Percentiles rank a stretch among this genome's conserved stretches.
Conservation (phyloP, 2,888 invertebrate genomes). For the Epirrhoe tristata region DNA sequence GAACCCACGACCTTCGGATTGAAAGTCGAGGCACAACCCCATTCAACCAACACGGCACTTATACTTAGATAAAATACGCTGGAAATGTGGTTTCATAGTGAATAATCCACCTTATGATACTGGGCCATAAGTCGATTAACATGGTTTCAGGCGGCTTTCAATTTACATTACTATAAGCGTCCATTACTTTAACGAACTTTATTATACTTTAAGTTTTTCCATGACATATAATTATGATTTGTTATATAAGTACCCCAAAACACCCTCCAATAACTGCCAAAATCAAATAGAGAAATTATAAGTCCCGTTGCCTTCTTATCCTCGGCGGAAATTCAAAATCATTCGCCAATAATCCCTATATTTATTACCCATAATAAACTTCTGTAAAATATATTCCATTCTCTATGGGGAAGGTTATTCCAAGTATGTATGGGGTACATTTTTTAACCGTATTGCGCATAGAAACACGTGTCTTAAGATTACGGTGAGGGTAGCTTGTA, state of each 20-base stretch:
- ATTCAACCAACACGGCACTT: no score
- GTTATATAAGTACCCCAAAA: not conserved
- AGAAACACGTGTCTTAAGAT: constrained; percentile 77
- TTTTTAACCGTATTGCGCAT: constrained; percentile 68
- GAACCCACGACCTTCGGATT: no score
- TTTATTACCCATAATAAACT: constrained; percentile 45
- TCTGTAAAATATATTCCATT: constrained; percentile 38
- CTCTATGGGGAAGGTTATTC: constrained; percentile 22
- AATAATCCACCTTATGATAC: no score
- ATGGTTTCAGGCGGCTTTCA: no score
- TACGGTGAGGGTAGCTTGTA: constrained; percentile 56
- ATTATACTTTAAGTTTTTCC: no score
- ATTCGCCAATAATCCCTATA: constrained; percentile 42
- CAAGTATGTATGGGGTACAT: constrained; percentile 49
- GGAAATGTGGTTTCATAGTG: no score
- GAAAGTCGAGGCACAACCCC: no score
- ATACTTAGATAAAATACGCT: no score
- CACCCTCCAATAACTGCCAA: constrained; percentile 8
- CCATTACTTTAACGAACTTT: no score
- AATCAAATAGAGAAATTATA: constrained; percentile 7
- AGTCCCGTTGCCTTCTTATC: constrained; percentile 13
- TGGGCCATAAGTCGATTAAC: no score
- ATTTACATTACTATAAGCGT: no score
- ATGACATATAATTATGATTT: no score
- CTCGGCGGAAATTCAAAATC: constrained; percentile 27